Conservation (phyloP, 2,113 vertebrate genomes). For the Rhabdomys dilectus region DNA sequence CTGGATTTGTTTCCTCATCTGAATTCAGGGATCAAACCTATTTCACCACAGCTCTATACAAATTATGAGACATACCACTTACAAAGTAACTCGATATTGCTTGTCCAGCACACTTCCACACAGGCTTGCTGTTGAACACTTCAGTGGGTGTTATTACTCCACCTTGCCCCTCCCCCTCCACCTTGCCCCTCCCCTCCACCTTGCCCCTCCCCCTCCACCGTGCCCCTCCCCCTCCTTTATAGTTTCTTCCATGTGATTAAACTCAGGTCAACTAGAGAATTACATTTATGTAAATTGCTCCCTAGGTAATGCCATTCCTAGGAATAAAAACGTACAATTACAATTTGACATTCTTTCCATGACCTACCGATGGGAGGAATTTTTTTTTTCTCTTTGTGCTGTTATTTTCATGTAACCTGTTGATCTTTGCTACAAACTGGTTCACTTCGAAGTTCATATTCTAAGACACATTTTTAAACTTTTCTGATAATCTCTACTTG, state of each 20-base stretch:
- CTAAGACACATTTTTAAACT: background rate
- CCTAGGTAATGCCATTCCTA: background rate
- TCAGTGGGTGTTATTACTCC: background rate
- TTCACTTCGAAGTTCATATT: background rate
- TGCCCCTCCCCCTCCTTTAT: background rate
- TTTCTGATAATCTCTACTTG: background rate
- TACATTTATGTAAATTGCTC: background rate
- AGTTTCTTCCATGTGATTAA: background rate
- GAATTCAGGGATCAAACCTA: background rate
- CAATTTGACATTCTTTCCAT: background rate
- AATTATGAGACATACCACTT: background rate
- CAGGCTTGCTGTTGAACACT: too few species aligned
- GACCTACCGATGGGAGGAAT: background rate
- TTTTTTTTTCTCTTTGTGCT: background rate
- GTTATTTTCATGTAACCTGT: background rate
- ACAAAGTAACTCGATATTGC: background rate
- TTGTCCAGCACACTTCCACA: background rate
- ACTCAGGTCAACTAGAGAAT: background rate
- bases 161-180: background rate
- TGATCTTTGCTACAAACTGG: background rate
- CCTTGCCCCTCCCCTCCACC: background rate
- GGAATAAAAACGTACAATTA: constrained; percentile 17
- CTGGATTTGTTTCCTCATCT: background rate
- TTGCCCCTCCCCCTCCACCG: background rate
- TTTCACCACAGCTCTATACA: background rate